Evolutionary conservation across 2,113 vertebrate genomes (phyloP).

Genomic region (Cygnus atratus): DNA sequence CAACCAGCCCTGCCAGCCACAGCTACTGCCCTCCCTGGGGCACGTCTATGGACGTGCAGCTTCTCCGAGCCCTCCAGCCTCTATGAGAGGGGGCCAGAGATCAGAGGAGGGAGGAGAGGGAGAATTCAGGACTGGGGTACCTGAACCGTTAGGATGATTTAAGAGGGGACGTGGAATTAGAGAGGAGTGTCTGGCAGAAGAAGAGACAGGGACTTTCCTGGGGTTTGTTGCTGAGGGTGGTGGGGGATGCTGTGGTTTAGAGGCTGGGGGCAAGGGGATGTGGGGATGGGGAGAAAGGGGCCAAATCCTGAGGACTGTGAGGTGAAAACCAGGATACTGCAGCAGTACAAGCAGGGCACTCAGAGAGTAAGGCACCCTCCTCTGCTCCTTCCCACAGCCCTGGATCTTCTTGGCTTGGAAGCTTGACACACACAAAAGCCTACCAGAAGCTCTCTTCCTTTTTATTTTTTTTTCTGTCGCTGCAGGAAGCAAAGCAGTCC

Average conservation of each 20-base stretch:
- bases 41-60: background rate
- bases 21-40: background rate
- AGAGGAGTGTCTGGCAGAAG: background rate
- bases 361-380: background rate
- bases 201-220: background rate
- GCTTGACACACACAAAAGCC: background rate
- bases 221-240: background rate
- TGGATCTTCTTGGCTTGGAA: background rate
- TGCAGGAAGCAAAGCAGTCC: slow-evolving; percentile 48
- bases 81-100: background rate
- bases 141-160: background rate
- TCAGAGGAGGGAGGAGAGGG: background rate
- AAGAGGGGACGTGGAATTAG: background rate
- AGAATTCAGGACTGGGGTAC: background rate
- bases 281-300: background rate
- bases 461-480: background rate
- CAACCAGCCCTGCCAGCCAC: background rate
- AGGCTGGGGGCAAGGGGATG: background rate
- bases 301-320: background rate
- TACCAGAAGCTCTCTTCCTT: background rate
- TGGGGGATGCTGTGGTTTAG: background rate
- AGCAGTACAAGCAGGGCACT: background rate
- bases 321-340: background rate
- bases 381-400: background rate
- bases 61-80: background rate